Evolutionary conservation across 2,888 invertebrate genomes (phyloP), one percentile per base, ranked within the genome.

Genomic region (Biston betularia): DNA sequence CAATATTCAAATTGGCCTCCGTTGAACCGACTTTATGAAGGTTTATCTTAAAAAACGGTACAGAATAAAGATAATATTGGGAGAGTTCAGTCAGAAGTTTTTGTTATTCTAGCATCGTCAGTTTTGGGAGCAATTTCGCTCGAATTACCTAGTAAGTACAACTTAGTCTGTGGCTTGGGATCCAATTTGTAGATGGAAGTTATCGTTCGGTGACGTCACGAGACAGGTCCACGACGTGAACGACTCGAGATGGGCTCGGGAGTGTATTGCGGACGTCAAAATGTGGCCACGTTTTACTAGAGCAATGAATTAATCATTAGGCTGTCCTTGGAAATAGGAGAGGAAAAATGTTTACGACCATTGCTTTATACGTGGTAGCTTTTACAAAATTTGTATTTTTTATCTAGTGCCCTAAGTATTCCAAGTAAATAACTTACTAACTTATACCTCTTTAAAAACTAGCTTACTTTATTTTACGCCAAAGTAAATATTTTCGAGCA

Each of bases 101-200:
- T 75, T 76, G 64, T 70, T 71, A 69, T 74, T 75, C 70, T 63
- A 63, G 58, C 56, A 54, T 67, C 68, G 70, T 64, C 58, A 61
- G 61, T 62, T 50, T 68, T 62, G 69, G 58, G 70, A 64, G 64
- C 55, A 68, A 71, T 72, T 72, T 72, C 42, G 49, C 12, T 50
- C 53, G 69, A 58, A 40, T 58, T 49, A 24, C 8, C 8, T 42
- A 11, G 58, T 33, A 24, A 49, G 38, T 58, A 40, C 24, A 12
- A 42, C n/a, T 62, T 55, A 63, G 58, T 71, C 75, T 65, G 48
- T 64, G 57, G 74, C 74, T 63, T 42, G 65, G 53, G 73, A 82
- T 79, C 67, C 71, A 81, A 82, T 81, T 79, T 79, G 74, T 61
- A 68, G 75, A 76, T 75, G 74, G 72, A 74, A 75, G 72, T 58